Conservation (phyloP, 2,888 invertebrate species). For the Andrena dorsata region DNA sequence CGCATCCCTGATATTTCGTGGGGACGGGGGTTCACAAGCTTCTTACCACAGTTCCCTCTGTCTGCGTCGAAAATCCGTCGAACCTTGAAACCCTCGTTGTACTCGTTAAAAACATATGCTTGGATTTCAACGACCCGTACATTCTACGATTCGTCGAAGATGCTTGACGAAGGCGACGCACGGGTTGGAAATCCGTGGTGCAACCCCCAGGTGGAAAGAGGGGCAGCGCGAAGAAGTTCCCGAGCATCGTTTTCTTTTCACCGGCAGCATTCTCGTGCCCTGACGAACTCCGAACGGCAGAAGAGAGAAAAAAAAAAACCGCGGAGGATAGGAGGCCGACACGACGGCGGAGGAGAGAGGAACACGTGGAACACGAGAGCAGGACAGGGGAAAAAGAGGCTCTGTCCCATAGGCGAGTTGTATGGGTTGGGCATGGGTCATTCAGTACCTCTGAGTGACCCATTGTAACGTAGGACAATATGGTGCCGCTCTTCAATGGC, state of each 20-base stretch:
- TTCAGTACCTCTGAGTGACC: slow-evolving; percentile 80
- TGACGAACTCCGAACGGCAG: slow-evolving; percentile 51
- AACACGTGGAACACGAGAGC: slow-evolving; percentile 64
- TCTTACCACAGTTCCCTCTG: background rate
- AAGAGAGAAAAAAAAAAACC: slow-evolving; percentile 27
- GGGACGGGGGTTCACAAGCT: background rate
- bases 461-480: slow-evolving; percentile 82
- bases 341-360: slow-evolving; percentile 21
- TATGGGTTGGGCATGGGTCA: slow-evolving; percentile 77
- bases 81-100: too few relatives aligned
- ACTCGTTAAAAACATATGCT: too few relatives aligned
- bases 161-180: background rate
- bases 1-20: background rate
- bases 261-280: slow-evolving; percentile 44
- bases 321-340: slow-evolving; percentile 28
- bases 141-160: background rate
- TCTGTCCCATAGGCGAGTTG: slow-evolving; percentile 72
- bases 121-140: background rate
- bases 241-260: slow-evolving; percentile 55
- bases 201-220: background rate
- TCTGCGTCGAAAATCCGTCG: too few relatives aligned
- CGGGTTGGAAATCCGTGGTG: slow-evolving; percentile 3
- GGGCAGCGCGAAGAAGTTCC: slow-evolving; percentile 37
- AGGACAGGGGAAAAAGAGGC: slow-evolving; percentile 71
- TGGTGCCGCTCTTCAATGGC: slow-evolving; percentile 79